These are phyloP conservation scores for Muscicapa adusta DNA, from an alignment of 2,113 vertebrate genomes.

Conservation along the genomic window DNA sequence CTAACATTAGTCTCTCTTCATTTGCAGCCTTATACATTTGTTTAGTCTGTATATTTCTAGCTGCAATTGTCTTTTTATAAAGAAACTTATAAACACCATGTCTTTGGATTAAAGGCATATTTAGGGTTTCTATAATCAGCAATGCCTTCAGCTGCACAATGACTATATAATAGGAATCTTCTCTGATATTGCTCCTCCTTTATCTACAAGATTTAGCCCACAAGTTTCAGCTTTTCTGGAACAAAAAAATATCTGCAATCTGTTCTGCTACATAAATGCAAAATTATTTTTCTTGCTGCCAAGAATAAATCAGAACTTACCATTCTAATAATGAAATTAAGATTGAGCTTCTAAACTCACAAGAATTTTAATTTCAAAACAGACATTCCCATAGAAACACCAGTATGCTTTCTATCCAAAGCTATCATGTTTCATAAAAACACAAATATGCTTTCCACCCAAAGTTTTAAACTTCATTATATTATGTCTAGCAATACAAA, in stretches of 20 bases:
- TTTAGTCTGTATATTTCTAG: background rate
- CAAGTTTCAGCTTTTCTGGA: background rate
- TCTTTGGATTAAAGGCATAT: background rate
- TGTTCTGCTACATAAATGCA: background rate
- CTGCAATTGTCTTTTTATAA: background rate
- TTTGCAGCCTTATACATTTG: background rate
- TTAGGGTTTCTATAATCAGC: background rate
- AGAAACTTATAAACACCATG: background rate
- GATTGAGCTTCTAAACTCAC: background rate
- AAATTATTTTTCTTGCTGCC: background rate
- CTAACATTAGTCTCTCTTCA: background rate
- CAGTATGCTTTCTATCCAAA: background rate
- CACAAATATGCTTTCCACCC: background rate
- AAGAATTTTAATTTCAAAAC: background rate
- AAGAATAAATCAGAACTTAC: background rate
- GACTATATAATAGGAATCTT: background rate
- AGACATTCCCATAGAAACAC: background rate
- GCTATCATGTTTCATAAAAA: background rate
- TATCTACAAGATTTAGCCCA: background rate
- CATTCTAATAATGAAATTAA: background rate
- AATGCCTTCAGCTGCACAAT: background rate
- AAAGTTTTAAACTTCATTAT: background rate
- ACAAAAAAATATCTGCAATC: background rate
- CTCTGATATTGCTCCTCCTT: too few relatives aligned
- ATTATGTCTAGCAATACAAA: background rate